Percentiles rank a stretch among this genome's conserved stretches.
Evolutionary conservation across 1,140 invertebrate genomes (phyloP).

Genomic region (Brachionus rotundiformis): DNA sequence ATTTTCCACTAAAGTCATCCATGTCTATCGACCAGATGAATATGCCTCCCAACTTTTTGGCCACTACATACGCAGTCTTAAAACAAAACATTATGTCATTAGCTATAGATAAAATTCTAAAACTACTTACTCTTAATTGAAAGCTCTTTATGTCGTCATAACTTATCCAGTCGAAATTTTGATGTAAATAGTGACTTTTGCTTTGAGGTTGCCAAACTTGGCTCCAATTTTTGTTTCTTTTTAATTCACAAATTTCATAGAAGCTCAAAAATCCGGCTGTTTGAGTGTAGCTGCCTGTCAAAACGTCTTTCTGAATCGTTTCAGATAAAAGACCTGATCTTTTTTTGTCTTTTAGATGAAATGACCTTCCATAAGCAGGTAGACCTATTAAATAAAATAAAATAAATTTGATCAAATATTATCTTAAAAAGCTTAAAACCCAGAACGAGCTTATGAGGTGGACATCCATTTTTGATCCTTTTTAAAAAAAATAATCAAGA

Average conservation of each 20-base stretch:
- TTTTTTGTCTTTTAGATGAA: conserved; percentile 64
- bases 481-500: neutral
- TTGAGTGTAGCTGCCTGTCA: conserved; percentile 56
- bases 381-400: conserved; percentile 72
- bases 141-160: conserved; percentile 74
- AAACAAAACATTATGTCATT: no score
- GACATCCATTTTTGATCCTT: conserved; percentile 51
- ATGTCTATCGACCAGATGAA: conserved; percentile 57
- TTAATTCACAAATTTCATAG: conserved; percentile 74
- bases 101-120: no score
- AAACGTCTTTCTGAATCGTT: neutral
- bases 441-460: conserved; percentile 37
- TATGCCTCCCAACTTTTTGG: conserved; percentile 67
- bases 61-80: conserved; percentile 79
- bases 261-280: conserved; percentile 89
- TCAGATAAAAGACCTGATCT: neutral
- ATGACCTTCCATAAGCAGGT: conserved; percentile 83
- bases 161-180: conserved; percentile 86
- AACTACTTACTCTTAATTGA: conserved; percentile 45
- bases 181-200: conserved; percentile 72
- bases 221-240: conserved; percentile 40
- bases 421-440: neutral
- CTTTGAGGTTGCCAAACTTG: conserved; percentile 36
- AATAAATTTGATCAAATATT: conserved; percentile 57
- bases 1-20: conserved; percentile 64